These are phyloP conservation scores for Procavia capensis DNA, from an alignment of 2,113 vertebrate genomes.

Conservation along the genomic window DNA sequence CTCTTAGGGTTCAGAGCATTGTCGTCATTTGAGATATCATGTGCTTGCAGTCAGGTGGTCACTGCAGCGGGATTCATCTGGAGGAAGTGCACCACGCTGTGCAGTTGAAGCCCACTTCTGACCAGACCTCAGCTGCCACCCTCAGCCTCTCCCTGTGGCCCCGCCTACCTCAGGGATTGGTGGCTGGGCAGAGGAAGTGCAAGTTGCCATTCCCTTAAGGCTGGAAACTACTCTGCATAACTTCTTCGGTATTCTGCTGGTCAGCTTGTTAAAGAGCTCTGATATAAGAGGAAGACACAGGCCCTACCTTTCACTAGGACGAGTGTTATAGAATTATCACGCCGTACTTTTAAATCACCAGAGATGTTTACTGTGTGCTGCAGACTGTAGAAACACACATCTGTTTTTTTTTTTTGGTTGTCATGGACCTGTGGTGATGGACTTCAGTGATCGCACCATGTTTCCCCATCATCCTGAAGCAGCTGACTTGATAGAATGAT, in stretches of 20 bases:
- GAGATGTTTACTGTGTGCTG: background rate
- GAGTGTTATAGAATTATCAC: background rate
- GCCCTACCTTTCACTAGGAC: background rate
- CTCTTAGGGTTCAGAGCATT: background rate
- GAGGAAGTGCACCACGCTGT: background rate
- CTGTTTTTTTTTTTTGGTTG: background rate
- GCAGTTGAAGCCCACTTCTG: background rate
- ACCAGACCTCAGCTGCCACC: background rate
- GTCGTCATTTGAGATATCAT: background rate
- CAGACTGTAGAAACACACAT: background rate
- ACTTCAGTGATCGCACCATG: too few species aligned
- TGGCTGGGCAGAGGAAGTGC: background rate
- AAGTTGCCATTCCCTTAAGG: background rate
- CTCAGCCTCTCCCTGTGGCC: background rate
- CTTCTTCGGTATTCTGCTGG: background rate
- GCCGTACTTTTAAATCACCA: background rate
- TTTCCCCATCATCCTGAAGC: too few species aligned
- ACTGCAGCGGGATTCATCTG: background rate
- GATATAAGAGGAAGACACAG: background rate
- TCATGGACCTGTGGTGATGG: too few species aligned
- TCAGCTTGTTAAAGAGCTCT: background rate
- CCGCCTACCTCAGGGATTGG: background rate
- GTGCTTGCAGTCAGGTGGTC: background rate
- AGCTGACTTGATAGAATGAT: too few species aligned
- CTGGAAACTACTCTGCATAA: background rate